These are phyloP conservation scores for Tenebrosternarchus preto DNA, from an alignment of 2,113 vertebrate genomes.

Conservation along the genomic window DNA sequence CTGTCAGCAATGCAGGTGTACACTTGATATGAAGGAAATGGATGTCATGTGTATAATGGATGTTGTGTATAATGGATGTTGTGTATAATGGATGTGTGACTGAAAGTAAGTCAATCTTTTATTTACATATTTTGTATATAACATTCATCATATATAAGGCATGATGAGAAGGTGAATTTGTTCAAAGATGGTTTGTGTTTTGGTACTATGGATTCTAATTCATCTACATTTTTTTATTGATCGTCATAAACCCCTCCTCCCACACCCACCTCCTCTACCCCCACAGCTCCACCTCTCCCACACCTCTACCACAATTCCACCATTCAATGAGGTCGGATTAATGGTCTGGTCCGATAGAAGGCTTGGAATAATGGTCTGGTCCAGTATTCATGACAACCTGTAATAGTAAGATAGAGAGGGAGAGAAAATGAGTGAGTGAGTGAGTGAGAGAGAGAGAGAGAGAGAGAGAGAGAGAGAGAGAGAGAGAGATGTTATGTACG, in stretches of 20 bases:
- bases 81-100: not conserved
- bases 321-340: conserved; percentile 1
- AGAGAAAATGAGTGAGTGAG: not conserved
- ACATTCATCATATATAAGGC: no score
- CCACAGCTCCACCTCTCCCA: not conserved
- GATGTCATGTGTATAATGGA: not conserved
- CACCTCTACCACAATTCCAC: not conserved
- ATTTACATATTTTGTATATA: not conserved
- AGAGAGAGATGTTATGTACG: not conserved
- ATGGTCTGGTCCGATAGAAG: no score
- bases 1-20: not conserved
- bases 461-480: not conserved
- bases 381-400: conserved; percentile 46
- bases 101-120: not conserved
- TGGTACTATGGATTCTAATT: no score
- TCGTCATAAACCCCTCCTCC: not conserved
- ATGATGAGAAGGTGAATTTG: no score
- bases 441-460: not conserved
- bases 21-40: not conserved
- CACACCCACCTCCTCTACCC: not conserved
- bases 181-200: not conserved
- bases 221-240: no score
- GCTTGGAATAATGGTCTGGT: conserved; percentile 40
- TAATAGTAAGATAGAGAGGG: conserved; percentile 8
- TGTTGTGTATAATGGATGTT: not conserved